Conservation (phyloP, 2,797 vertebrate species). For the Sebastolobus altivelis region DNA sequence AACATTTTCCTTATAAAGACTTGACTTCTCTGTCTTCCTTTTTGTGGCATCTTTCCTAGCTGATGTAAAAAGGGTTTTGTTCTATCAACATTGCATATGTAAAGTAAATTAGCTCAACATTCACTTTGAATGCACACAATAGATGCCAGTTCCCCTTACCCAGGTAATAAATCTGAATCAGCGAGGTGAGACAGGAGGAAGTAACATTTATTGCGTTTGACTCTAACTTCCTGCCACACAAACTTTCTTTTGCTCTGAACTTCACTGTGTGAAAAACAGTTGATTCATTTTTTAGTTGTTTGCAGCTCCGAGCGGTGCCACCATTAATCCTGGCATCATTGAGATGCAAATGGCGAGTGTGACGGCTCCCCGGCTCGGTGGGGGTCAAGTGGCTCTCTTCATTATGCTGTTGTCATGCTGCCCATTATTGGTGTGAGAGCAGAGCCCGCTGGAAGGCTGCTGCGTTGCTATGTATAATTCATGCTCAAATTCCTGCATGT, state of each 20-base stretch:
- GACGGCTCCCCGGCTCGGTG: constrained; percentile 75
- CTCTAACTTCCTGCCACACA: constrained; percentile 3
- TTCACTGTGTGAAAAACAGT: constrained; percentile 24
- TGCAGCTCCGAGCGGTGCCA: constrained; percentile 54
- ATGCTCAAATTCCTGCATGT: constrained; percentile 85
- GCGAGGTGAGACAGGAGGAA: constrained; percentile 36
- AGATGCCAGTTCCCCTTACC: no score
- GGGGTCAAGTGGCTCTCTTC: constrained; percentile 87
- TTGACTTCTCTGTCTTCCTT: background rate
- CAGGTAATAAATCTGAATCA: constrained; percentile 44
- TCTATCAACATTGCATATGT: no score
- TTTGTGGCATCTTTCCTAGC: background rate
- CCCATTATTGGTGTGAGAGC: constrained; percentile 81
- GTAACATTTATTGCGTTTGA: background rate
- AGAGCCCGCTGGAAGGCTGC: constrained; percentile 75
- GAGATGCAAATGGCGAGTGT: constrained; percentile 86
- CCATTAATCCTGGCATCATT: constrained; percentile 83
- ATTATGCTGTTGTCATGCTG: constrained; percentile 87
- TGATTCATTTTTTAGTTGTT: constrained; percentile 58
- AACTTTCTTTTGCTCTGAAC: constrained; percentile 25
- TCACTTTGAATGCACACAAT: no score
- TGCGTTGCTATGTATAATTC: constrained; percentile 86
- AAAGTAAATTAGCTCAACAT: no score
- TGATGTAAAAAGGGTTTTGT: no score
- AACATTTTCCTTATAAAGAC: no score